Percentiles rank a stretch among this genome's conserved stretches.
These are phyloP conservation scores for Araneus ventricosus DNA, from an alignment of 1,140 invertebrate species.

Conservation along the genomic window DNA sequence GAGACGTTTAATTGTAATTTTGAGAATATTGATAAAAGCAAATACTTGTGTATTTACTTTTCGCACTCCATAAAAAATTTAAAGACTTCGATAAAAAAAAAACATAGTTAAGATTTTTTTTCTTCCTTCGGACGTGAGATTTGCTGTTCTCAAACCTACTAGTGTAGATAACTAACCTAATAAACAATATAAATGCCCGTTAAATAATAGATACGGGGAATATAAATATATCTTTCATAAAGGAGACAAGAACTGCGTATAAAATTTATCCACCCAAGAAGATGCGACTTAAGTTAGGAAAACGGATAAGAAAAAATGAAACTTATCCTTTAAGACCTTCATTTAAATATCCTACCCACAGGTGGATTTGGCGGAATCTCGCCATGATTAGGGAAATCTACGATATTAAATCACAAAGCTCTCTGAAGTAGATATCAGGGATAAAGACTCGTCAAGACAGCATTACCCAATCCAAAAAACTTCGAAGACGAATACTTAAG, in stretches of 20 bases:
- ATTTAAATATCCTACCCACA: slow-evolving; percentile 64
- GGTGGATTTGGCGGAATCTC: slow-evolving; percentile 47
- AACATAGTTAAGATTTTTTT: too few species aligned
- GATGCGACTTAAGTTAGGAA: not conserved
- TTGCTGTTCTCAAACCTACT: too few species aligned
- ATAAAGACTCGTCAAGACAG: slow-evolving; percentile 36
- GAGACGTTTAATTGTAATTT: too few species aligned
- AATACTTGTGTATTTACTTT: too few species aligned
- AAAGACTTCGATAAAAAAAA: too few species aligned
- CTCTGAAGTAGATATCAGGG: slow-evolving; percentile 50
- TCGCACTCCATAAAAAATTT: too few species aligned
- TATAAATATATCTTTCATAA: not conserved
- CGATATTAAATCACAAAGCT: slow-evolving; percentile 68
- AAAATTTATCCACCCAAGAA: not conserved
- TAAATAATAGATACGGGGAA: not conserved
- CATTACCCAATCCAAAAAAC: slow-evolving; percentile 40
- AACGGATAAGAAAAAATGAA: not conserved
- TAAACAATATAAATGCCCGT: too few species aligned
- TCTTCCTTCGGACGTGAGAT: too few species aligned
- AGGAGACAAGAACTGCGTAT: too few species aligned
- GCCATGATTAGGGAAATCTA: slow-evolving; percentile 61
- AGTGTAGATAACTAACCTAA: too few species aligned
- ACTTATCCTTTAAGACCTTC: slow-evolving; percentile 57
- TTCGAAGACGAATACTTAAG: slow-evolving; percentile 5
- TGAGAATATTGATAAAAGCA: too few species aligned